Evolutionary conservation across 2,113 vertebrate genomes (phyloP).

Genomic region (Myiagra hebetior): DNA sequence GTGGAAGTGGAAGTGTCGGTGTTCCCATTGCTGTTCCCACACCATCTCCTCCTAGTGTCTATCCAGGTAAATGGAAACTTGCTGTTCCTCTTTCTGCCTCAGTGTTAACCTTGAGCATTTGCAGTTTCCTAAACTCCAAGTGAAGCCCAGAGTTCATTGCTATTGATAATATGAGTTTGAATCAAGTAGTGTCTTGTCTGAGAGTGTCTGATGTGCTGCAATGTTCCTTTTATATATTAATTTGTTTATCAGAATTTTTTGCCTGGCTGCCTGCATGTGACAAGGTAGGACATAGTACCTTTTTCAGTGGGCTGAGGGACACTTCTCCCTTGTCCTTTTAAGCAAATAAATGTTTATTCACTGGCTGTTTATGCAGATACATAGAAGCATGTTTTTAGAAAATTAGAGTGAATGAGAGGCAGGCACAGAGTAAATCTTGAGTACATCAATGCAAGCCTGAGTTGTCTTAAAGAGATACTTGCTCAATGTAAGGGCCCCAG

Average conservation of each 20-base stretch:
- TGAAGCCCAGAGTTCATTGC: neutral
- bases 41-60: constrained; percentile 91
- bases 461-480: neutral
- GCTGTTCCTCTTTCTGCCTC: neutral
- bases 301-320: neutral
- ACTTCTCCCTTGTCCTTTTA: neutral
- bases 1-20: constrained; percentile 96
- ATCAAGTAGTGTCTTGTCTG: neutral
- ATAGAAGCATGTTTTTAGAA: neutral
- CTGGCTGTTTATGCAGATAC: neutral
- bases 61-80: constrained; percentile 84
- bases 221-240: neutral
- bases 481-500: neutral
- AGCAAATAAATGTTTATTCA: neutral
- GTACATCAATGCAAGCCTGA: neutral
- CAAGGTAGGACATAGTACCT: neutral
- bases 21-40: constrained; percentile 92
- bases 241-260: neutral
- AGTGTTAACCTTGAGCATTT: neutral
- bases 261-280: neutral
- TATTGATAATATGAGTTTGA: neutral
- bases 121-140: neutral
- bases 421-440: neutral
- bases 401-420: neutral
- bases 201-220: neutral